phyloP scores from a whole-genome alignment of 2,888 invertebrate genomes.

The Harpagoxenus sublaevis region DNA sequence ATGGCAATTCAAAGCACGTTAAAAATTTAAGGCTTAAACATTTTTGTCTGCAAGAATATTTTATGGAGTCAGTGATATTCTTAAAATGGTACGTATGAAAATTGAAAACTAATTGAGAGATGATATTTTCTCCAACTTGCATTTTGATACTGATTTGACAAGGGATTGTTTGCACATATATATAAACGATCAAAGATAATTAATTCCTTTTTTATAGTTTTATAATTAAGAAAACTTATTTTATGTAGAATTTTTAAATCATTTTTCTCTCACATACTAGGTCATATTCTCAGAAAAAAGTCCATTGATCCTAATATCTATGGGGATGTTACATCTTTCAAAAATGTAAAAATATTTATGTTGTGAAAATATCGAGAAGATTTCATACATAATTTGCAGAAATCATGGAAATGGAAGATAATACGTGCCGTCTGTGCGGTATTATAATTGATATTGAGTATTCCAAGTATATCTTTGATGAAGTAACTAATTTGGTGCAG shows the following conservation, averaged over 20 bases:
- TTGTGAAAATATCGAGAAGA: too few species aligned
- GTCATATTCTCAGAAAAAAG: neutral
- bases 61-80: neutral
- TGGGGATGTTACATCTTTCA: neutral
- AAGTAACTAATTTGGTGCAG: slow-evolving; percentile 60
- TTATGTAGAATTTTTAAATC: neutral
- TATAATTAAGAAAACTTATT: neutral
- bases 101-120: neutral
- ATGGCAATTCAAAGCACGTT: neutral
- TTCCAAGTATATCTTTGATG: slow-evolving; percentile 66
- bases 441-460: slow-evolving; percentile 45
- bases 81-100: neutral
- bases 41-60: neutral
- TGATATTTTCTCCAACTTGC: neutral
- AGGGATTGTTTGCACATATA: neutral
- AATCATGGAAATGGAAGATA: slow-evolving; percentile 48
- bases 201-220: neutral
- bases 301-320: neutral
- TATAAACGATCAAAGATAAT: neutral
- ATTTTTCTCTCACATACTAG: neutral
- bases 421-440: slow-evolving; percentile 73
- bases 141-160: neutral
- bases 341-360: neutral
- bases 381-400: slow-evolving; percentile 47
- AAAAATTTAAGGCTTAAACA: neutral